A percentile compares a stretch with the other conserved stretches of the same genome.
Conservation (phyloP, 2,888 invertebrate species). For the Drosophila cracens region DNA sequence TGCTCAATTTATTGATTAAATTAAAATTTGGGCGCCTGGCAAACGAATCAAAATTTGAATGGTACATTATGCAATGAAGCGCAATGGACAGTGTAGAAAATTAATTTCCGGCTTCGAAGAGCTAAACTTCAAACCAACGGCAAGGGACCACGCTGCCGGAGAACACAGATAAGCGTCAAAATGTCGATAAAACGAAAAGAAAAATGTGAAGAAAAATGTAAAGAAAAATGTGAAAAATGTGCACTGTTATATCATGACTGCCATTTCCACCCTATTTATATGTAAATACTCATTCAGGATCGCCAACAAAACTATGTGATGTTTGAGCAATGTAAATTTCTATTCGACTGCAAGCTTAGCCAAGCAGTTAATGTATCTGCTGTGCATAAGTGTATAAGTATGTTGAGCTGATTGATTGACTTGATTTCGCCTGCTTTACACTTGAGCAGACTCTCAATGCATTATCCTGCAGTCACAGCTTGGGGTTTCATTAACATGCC, state of each 20-base stretch:
- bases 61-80: constrained; percentile 66
- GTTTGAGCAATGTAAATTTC: not conserved
- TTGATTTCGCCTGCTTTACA: constrained; percentile 24
- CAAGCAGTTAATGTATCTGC: constrained; percentile 6
- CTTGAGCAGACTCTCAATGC: constrained; percentile 30
- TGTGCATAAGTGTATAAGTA: constrained; percentile 14
- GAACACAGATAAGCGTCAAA: constrained; percentile 38
- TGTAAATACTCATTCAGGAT: not conserved
- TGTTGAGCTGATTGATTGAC: constrained; percentile 47
- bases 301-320: not conserved
- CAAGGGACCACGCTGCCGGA: not conserved
- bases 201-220: constrained; percentile 28
- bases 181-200: constrained; percentile 22
- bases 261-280: not conserved
- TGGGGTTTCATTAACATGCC: constrained; percentile 52
- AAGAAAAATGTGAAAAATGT: constrained; percentile 40
- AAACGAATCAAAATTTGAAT: constrained; percentile 39
- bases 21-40: constrained; percentile 56
- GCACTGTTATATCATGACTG: constrained; percentile 19
- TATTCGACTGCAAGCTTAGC: constrained; percentile 9
- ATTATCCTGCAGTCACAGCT: constrained; percentile 39
- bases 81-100: constrained; percentile 31
- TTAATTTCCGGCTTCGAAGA: constrained; percentile 22
- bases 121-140: constrained; percentile 11
- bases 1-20: constrained; percentile 74